Conservation (phyloP, 2,797 vertebrate species). For the Danio kyathit region DNA sequence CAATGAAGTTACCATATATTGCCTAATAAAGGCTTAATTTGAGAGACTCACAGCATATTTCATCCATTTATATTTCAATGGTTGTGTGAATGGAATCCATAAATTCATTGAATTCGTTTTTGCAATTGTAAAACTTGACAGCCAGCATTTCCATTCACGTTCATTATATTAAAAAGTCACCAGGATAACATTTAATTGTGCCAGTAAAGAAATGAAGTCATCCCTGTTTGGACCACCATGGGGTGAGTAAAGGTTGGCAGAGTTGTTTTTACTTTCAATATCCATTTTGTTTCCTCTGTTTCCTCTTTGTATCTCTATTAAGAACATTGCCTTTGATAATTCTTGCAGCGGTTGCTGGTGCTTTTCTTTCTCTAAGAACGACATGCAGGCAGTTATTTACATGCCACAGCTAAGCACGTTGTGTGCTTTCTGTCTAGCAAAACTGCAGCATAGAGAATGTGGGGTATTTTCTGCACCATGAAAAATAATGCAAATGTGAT, state of each 20-base stretch:
- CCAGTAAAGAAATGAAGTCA: not conserved
- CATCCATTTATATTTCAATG: not conserved
- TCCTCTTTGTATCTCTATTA: slow-evolving; percentile 43
- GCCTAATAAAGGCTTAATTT: no score
- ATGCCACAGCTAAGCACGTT: slow-evolving; percentile 30
- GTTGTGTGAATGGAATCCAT: not conserved
- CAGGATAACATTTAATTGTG: not conserved
- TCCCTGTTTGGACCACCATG: not conserved
- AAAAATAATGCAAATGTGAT: slow-evolving; percentile 85
- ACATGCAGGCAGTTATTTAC: slow-evolving; percentile 29
- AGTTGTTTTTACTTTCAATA: slow-evolving; percentile 71
- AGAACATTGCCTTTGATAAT: slow-evolving; percentile 32
- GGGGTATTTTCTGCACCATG: slow-evolving; percentile 58
- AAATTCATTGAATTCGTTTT: not conserved
- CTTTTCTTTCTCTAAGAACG: not conserved
- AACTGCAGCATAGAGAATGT: slow-evolving; percentile 37
- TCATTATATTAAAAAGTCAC: not conserved
- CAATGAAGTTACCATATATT: no score
- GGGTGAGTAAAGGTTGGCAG: not conserved
- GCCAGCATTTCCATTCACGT: not conserved
- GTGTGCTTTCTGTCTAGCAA: slow-evolving; percentile 36
- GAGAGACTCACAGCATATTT: no score
- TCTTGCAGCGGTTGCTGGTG: slow-evolving; percentile 33
- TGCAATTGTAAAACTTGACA: not conserved
- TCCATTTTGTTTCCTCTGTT: slow-evolving; percentile 59